Evolutionary conservation across 1,140 invertebrate species (phyloP), one percentile per base, ranked within the genome.

Genomic region (Semibalanus balanoides): DNA sequence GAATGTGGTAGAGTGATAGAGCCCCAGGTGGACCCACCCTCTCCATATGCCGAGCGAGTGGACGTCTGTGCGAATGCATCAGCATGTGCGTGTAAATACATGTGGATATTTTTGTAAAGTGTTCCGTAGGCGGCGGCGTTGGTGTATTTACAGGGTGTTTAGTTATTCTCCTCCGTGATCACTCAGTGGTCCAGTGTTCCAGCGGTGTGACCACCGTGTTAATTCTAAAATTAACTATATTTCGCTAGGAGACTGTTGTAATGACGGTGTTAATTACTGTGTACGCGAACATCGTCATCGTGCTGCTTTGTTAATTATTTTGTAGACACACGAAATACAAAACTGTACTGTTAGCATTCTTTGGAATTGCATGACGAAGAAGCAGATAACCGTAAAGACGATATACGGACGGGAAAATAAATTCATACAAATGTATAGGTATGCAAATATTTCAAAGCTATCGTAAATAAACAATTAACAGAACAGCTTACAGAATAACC

Each of bases 151-250:
- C 51, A 64, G 51, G 51, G 51, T 64, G 51, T 64, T 64, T 64
- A 64, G 51, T 64, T 64, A 40, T 64, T 64, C 22, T 64, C 51
- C 22, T 64, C 14, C 7, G 22, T 25, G 51, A 64, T 64, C 51
- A 64, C 51, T 64, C 51, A 64, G 51, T 64, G 51, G 22, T 64
- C 51, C 51, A 64, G 51, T 64, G 51, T 64, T 64, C 22, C 7
- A 64, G 35, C 51, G 51, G 51, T 64, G 51, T 14, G 11, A 3
- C 7, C 51, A 64, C 51, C 51, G 51, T 64, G 51, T 64, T 64
- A 64, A 64, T 64, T 64, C 51, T 64, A 64, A 64, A 64, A 64
- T 64, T 64, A 64, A 64, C 51, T 64, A 64, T 64, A 64, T 64
- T 64, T 22, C 51, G 51, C 51, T 64, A 64, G 51, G 22, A 64